Base-by-base conservation (phyloP, 2,888 invertebrate species). In the Dolomedes plantarius region DNA sequence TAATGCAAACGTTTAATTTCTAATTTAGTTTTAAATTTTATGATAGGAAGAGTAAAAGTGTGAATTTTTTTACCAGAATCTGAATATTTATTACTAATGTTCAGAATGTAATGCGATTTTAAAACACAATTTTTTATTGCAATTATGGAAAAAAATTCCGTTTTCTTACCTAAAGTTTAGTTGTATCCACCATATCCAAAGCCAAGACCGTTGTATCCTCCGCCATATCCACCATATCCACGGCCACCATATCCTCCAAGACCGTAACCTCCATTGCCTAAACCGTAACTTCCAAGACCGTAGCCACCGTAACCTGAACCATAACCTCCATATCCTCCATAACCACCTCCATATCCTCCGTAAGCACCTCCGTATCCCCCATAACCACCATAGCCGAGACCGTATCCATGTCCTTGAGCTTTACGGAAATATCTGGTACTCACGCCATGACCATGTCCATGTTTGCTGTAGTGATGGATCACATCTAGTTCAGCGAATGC, bases 341-440 rank as follows among this genome's bases (percentile, higher is more conserved):
- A 94, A 86, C 92, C 92, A 86, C 94, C 94, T 1, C 71, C 86
- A 69, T 94, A 94, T 85, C 92, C 92, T 86, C 93, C 93, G 91
- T 94, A 94, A 83, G 89, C 89, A 31, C 7, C 11, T 6, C 93
- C 93, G 90, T 90, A 89, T 46, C 89, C 89, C 36, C 89, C 88
- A 74, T 89, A 89, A 50, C 90, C 89, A 16, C 46, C 46, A 46
- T 46, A 46, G 3, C 75, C 62, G 23, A 41, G 39, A 29, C 81
- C 81, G n/a, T 46, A 23, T 9, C 41, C 36, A 23, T 65, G 36
- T 13, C 80, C 81, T n/a, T 72, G 64, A 39, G 62, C 79, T 68
- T 56, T 56, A 11, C 16, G 16, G 23, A 56, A 56, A 11, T 56
- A 56, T 16, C 56, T n/a, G 1, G 56, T 23, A 11, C 56, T 56